Evolutionary conservation across 1,140 invertebrate genomes (phyloP).

Genomic region (Lerema accius): DNA sequence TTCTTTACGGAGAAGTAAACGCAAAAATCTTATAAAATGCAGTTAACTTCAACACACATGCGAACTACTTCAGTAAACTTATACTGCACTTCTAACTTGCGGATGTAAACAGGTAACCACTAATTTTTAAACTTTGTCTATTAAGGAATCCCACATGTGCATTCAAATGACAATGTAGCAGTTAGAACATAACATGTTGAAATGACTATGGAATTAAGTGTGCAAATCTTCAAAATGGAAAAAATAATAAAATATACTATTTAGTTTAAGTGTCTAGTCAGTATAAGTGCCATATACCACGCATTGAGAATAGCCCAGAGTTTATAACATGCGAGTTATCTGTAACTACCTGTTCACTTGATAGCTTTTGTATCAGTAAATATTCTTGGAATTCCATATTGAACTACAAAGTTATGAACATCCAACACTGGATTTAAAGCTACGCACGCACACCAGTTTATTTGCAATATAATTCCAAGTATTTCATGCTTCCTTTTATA

Average conservation of each 20-base stretch:
- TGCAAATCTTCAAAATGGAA: too few species aligned
- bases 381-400: constrained; percentile 11
- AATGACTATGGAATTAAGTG: too few species aligned
- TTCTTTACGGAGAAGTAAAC: constrained; percentile 65
- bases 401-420: constrained; percentile 10
- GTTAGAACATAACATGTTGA: too few species aligned
- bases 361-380: too few species aligned
- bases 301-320: too few species aligned
- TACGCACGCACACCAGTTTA: constrained; percentile 15
- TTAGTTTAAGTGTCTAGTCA: too few species aligned
- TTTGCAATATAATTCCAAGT: constrained; percentile 23
- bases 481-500: constrained; percentile 36
- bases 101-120: constrained; percentile 44
- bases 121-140: constrained; percentile 44
- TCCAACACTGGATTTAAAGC: constrained; percentile 19
- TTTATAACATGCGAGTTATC: too few species aligned
- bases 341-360: too few species aligned
- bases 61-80: constrained; percentile 52
- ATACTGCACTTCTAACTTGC: constrained; percentile 50
- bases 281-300: too few species aligned
- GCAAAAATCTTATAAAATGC: constrained; percentile 74
- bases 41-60: constrained; percentile 74
- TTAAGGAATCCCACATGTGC: constrained; percentile 42
- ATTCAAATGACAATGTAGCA: too few species aligned
- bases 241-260: too few species aligned